Percentiles rank a stretch among this genome's conserved stretches.
phyloP scores from a whole-genome alignment of 2,888 invertebrate species.

The Dicyrtomina minuta region DNA sequence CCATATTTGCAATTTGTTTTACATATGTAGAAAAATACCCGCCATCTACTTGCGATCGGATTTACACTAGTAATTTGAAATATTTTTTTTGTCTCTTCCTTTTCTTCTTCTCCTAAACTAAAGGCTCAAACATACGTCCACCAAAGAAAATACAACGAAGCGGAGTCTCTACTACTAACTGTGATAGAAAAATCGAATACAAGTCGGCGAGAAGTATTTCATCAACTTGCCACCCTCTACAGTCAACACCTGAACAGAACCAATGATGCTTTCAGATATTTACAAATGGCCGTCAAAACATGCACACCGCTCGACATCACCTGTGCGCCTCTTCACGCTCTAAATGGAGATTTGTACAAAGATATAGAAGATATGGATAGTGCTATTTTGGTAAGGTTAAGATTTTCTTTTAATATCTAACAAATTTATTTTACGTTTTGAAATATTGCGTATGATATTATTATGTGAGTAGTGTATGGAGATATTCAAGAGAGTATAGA shows the following conservation, averaged over 20 bases:
- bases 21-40: no score
- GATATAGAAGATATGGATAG: constrained; percentile 52
- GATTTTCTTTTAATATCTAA: neutral
- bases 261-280: constrained; percentile 50
- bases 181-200: constrained; percentile 51
- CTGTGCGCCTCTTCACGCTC: constrained; percentile 51
- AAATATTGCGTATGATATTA: no score
- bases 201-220: constrained; percentile 51
- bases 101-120: no score
- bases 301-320: constrained; percentile 48
- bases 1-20: no score
- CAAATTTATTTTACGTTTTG: neutral
- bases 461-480: no score
- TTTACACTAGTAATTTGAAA: no score
- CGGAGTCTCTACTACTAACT: constrained; percentile 50
- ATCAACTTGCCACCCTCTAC: constrained; percentile 53
- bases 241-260: constrained; percentile 52
- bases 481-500: no score
- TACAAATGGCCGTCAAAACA: constrained; percentile 50
- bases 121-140: constrained; percentile 53
- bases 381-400: constrained; percentile 47
- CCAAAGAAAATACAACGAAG: constrained; percentile 51
- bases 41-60: no score
- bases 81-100: no score
- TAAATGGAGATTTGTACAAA: constrained; percentile 53